Base-by-base conservation (phyloP, 2,113 vertebrate genomes). In the Pipa parva region DNA sequence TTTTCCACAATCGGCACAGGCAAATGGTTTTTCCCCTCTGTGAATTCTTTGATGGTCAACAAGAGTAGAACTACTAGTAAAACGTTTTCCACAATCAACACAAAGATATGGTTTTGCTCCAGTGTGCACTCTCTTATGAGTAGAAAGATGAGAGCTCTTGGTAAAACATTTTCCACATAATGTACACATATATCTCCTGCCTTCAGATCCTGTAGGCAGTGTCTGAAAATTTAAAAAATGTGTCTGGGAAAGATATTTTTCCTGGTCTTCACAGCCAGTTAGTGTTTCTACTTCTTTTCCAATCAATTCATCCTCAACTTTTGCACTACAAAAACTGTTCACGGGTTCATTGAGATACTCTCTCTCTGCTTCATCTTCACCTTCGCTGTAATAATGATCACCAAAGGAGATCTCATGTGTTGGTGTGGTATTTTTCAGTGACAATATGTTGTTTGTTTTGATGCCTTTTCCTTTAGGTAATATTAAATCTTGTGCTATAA, bases 1-100 rank as follows among this genome's bases (percentile, higher is more conserved):
- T 68, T 77, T 76, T 42, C 63, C 64, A 49, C 78, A 74, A 39
- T 76, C 71, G 26, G 61, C 50, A 71, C 71, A 76, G 26, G 63
- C 28, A 61, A 62, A 57, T 21, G 59, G 65, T 51, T 73, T 79
- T 50, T 76, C 72, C 49, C 58, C 27, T 28, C 71, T 63, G 48
- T 77, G 73, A 67, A 63, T 72, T 60, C 64, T 63, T 45, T 73
- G 71, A 48, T 79, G 76, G 18, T 69, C 59, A 51, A 70, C 63
- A 18, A 79, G 63, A 13, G 64, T 59, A 39, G 58, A 72, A 10
- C 51, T 60, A 22, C 7, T 25, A 31, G 57, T 72, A 49, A 76
- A 77, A 22, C 71, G 22, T 57, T 76, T 73, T 21, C 63, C 72
- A 54, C 66, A 70, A 18, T 70, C 66, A n/a, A 24, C 18, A 61